Evolutionary conservation across 2,113 vertebrate genomes (phyloP).

Genomic region (Phyllostomus discolor): DNA sequence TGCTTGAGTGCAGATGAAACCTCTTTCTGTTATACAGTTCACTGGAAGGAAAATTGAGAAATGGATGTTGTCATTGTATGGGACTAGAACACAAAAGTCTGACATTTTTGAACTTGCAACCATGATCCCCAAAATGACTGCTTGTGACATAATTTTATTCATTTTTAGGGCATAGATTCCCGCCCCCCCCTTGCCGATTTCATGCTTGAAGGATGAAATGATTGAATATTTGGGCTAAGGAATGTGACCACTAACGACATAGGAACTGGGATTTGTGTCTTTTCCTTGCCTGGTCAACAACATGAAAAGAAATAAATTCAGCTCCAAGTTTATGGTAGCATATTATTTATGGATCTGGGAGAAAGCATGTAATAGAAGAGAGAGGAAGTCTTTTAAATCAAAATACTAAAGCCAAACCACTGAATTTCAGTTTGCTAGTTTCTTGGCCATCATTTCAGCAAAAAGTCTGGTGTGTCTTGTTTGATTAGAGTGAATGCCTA

Average conservation of each 20-base stretch:
- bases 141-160: not conserved
- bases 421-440: not conserved
- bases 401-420: not conserved
- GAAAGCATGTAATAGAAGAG: not conserved
- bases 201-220: not conserved
- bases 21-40: not conserved
- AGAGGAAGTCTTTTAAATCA: conserved; percentile 33
- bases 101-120: conserved; percentile 1
- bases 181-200: not conserved
- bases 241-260: not conserved
- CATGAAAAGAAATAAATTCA: not conserved
- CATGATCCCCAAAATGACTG: not conserved
- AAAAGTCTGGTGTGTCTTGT: not conserved
- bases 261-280: not conserved
- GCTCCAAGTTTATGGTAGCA: not conserved
- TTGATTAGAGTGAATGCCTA: not conserved
- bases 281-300: not conserved
- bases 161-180: not conserved
- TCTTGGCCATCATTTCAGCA: not conserved
- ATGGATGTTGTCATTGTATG: not conserved
- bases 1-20: not conserved
- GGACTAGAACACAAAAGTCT: not conserved
- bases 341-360: conserved; percentile 24
- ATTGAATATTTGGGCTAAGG: not conserved
- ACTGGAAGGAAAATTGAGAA: conserved; percentile 3